A percentile compares a stretch with the other conserved stretches of the same genome.
Conservation (phyloP, 2,797 vertebrate species). For the Enteromius viviparus region DNA sequence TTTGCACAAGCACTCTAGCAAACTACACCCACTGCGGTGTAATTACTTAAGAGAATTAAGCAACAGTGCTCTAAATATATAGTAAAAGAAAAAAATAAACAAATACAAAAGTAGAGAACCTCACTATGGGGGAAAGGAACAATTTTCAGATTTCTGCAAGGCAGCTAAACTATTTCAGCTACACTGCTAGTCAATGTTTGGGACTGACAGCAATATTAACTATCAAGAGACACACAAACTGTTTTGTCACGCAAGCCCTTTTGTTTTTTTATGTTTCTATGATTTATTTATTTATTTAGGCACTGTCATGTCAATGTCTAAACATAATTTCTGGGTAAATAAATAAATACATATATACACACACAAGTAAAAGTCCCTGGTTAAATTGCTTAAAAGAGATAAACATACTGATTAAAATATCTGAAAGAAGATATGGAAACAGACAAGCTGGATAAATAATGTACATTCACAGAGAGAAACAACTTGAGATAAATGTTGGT, state of each 20-base stretch:
- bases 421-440: background rate
- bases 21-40: constrained; percentile 61
- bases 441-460: background rate
- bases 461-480: background rate
- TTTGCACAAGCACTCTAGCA: constrained; percentile 67
- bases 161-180: constrained; percentile 68
- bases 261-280: background rate
- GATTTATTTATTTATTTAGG: background rate
- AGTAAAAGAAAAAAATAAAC: constrained; percentile 63
- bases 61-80: constrained; percentile 62
- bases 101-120: constrained; percentile 44
- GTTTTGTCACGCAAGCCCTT: background rate
- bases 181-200: constrained; percentile 26
- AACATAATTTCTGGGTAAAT: background rate
- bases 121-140: background rate
- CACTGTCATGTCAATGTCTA: background rate
- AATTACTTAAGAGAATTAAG: constrained; percentile 72
- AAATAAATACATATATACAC: background rate
- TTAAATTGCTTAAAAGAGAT: background rate
- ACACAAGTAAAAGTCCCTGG: background rate
- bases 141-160: constrained; percentile 51
- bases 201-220: background rate
- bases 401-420: background rate
- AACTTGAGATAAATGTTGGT: background rate
- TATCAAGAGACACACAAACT: background rate